Conservation (phyloP, 2,797 vertebrate genomes). For the Melanotaenia pygmaea region DNA sequence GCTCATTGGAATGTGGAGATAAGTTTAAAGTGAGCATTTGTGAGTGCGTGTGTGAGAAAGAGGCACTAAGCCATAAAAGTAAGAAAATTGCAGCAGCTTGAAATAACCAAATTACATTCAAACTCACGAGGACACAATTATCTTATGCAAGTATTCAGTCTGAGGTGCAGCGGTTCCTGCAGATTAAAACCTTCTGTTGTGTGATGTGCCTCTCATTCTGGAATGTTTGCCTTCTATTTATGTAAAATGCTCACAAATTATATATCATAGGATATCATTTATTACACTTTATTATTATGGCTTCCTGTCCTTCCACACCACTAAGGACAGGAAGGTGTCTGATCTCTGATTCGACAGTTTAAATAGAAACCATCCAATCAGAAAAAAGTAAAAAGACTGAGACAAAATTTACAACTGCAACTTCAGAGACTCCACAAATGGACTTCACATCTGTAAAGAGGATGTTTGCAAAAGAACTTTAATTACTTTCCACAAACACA, state of each 20-base stretch:
- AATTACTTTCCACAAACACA: too few relatives aligned
- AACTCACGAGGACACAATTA: conserved; percentile 36
- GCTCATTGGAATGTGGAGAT: conserved; percentile 55
- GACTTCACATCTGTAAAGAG: too few relatives aligned
- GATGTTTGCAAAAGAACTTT: too few relatives aligned
- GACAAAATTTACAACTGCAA: too few relatives aligned
- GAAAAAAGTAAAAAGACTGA: too few relatives aligned
- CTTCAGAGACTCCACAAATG: too few relatives aligned
- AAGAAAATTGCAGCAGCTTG: conserved; percentile 47
- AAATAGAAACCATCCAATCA: too few relatives aligned
- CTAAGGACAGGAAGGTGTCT: too few relatives aligned
- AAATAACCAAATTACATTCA: conserved; percentile 50
- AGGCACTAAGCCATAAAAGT: conserved; percentile 32
- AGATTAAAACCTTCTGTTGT: conserved; percentile 11
- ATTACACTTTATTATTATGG: too few relatives aligned
- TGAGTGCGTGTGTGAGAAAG: conserved; percentile 2
- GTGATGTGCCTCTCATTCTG: background rate
- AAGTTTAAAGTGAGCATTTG: conserved; percentile 26
- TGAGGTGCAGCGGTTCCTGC: background rate
- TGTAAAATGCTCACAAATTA: conserved; percentile 6
- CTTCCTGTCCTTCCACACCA: too few relatives aligned
- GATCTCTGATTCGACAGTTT: too few relatives aligned
- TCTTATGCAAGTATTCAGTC: conserved; percentile 30
- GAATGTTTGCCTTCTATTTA: background rate
- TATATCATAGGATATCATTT: too few relatives aligned